Evolutionary conservation across 2,888 invertebrate genomes (phyloP), one percentile per base, ranked within the genome.

Genomic region (Entomobrya multifasciata): DNA sequence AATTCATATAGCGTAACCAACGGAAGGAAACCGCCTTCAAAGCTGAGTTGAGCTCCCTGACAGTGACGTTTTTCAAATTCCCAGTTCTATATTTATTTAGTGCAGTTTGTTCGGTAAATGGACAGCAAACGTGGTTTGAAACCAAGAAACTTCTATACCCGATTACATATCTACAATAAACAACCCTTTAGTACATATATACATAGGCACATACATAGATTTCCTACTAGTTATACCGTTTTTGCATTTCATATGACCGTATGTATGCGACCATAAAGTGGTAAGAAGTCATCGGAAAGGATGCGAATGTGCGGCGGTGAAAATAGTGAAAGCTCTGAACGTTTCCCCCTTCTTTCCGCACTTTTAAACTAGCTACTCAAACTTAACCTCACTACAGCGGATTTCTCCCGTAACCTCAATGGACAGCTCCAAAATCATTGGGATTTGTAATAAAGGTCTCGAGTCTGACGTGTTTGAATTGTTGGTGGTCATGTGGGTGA

Each of bases 361-460:
- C 25, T 79, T 65, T 62, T 79, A 62, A 65, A 79, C 79, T 10
- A 52, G 70, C 70, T 81, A 70, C 70, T 72, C 81, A 82, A 82
- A 72, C 74, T 74, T 82, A 74, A 74, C 74, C 62, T 82, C 76
- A 83, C 52, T 25, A 36, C 60, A 60, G 65, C 74, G 74, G 82
- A 82, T 82, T 76, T 65, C 82, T 82, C 55, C 70, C 57, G 70
- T 72, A 81, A 81, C 81, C 81, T 81, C 81, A 81, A 72, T 81
- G 67, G 83, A 84, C 83, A 84, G 83, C 77, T 84, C 65, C 67
- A 84, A 84, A 84, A 84, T 84, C 83, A 77, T 84, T 52, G 83
- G 83, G 83, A 84, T 84, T 84, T 84, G 83, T 76, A 84, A 84
- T 84, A 84, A 84, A 84, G 76, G 77, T 82, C 74, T 72, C 25